These are phyloP conservation scores for Serranus cabrilla DNA, from an alignment of 2,797 vertebrate genomes.

Conservation along the genomic window DNA sequence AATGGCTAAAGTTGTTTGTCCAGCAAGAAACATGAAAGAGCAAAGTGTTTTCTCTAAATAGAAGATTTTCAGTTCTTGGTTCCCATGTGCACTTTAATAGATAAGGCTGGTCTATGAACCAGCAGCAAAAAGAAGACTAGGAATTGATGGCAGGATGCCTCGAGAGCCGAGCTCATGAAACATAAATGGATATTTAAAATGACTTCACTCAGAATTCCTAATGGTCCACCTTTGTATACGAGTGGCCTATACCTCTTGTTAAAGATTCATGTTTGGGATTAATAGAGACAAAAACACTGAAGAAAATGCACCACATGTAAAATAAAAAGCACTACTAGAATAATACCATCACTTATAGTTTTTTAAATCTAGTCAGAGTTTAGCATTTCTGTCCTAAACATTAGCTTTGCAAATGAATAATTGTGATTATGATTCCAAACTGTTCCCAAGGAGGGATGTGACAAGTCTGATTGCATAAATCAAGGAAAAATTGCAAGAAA, in stretches of 20 bases:
- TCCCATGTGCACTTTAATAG: constrained; percentile 34
- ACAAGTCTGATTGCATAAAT: constrained; percentile 9
- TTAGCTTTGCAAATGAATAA: not conserved
- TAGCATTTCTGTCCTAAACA: not conserved
- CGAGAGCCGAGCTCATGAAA: constrained; percentile 60
- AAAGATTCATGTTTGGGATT: constrained; percentile 45
- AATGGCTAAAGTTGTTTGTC: constrained; percentile 25
- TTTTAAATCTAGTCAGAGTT: not conserved
- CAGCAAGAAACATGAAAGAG: constrained; percentile 30
- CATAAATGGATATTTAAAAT: constrained; percentile 65
- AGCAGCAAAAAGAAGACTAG: constrained; percentile 45
- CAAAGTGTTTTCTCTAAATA: constrained; percentile 33
- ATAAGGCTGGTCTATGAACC: constrained; percentile 32
- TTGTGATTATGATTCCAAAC: constrained; percentile 2
- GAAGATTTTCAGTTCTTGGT: constrained; percentile 39
- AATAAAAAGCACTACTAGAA: not conserved
- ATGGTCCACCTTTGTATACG: constrained; percentile 61
- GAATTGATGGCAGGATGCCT: constrained; percentile 56
- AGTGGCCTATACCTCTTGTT: constrained; percentile 36
- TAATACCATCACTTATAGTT: not conserved
- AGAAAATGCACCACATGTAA: not conserved
- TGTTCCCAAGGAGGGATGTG: not conserved
- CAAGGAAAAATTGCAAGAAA: not conserved
- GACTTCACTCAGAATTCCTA: constrained; percentile 71
- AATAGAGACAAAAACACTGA: constrained; percentile 15